Base-by-base conservation (phyloP, 2,888 invertebrate genomes). In the Auanema sp. region DNA sequence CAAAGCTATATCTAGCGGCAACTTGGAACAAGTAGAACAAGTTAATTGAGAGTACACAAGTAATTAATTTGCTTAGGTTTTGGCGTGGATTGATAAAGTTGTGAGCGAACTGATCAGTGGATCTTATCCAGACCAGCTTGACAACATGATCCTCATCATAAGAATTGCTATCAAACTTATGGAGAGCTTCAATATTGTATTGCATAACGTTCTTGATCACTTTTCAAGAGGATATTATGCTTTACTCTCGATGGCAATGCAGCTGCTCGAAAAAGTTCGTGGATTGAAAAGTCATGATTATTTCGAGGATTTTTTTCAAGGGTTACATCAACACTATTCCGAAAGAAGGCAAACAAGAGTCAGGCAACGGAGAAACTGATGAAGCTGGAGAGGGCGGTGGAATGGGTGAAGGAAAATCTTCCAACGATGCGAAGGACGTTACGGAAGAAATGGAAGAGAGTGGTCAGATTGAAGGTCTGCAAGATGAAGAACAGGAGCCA, bases 241-340 rank as follows among this genome's bases (percentile, higher is more conserved):
- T 21, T 59, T 72, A 21, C 56, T 75, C 4, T 71, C 75, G 0
- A 18, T 74, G 57, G 58, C 70, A 1, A 62, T 66, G 25, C 74
- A 74, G 49, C 61, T 74, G 16, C 70, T 68, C 49, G 69, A 74
- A 42, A 69, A 74, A 58, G 66, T 65, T 6, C 1, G 51, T n/a
- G n/a, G 6, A 56, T 55, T 11, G 33, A 14, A 18, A 50, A 50
- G 14, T 50, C 11, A 11, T 12, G 11, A 12, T 43, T 43, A 11
- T 18, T 5, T 10, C 18, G 4, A 5, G 8, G 33, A 5, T 33
- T 33, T 33, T 33, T 33, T 33, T 33, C 16, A 55, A 89, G 87
- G 97, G 98, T 16, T 97, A 97, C 85, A 95, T 96, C 83, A 89
- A 92, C 54, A 94, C 95, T 0, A 82, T 83, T 66, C 83, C 83